A percentile compares a stretch with the other conserved stretches of the same genome.
Evolutionary conservation across 2,888 invertebrate genomes (phyloP).

Genomic region (Drosophila pseudotalamancana): DNA sequence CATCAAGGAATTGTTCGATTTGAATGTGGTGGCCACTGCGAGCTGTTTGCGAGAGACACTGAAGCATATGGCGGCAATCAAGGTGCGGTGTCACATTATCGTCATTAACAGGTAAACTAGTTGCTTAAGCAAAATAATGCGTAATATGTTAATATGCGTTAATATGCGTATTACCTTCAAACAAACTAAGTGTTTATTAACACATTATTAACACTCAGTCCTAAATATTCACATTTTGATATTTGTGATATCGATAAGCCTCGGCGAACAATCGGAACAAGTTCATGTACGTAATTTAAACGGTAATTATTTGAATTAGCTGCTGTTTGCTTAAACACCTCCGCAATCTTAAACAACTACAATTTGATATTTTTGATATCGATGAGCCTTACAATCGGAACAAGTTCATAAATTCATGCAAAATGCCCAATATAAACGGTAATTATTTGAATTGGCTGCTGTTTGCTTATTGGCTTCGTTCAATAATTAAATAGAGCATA

Average conservation of each 20-base stretch:
- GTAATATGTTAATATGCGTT: no score
- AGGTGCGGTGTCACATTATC: conserved; percentile 86
- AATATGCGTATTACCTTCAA: no score
- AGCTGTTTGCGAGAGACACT: conserved; percentile 86
- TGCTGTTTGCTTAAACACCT: background rate
- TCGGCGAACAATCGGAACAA: no score
- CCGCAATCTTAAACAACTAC: background rate
- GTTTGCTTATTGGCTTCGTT: background rate
- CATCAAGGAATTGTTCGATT: conserved; percentile 81
- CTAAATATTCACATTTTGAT: no score
- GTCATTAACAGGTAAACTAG: conserved; percentile 87
- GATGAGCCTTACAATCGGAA: background rate
- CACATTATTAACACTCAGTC: no score
- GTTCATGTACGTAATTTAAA: no score
- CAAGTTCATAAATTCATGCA: background rate
- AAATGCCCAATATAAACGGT: background rate
- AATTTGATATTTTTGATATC: background rate
- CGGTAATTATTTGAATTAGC: background rate
- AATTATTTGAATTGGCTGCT: conserved; percentile 10
- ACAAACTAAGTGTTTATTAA: no score
- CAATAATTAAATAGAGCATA: conserved; percentile 22
- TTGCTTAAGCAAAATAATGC: background rate
- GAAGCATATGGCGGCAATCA: conserved; percentile 85
- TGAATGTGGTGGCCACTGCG: conserved; percentile 87
- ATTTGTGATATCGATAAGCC: no score